Evolutionary conservation across 2,113 vertebrate species (phyloP).

Genomic region (Oxyruncus cristatus): DNA sequence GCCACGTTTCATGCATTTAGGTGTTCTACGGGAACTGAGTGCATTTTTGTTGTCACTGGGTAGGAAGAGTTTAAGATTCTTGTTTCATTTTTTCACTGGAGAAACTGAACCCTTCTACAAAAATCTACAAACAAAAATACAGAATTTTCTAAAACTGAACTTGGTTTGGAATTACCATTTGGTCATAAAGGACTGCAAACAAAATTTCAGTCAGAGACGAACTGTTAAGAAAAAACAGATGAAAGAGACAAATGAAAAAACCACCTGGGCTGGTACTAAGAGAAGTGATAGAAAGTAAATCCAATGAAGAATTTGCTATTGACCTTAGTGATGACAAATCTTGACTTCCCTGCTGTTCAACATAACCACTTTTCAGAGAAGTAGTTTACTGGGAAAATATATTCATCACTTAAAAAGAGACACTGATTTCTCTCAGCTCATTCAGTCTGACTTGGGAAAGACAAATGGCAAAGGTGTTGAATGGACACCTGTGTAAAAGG

Average conservation of each 20-base stretch:
- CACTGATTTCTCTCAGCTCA: not conserved
- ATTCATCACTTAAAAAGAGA: not conserved
- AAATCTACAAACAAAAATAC: not conserved
- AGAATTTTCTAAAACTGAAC: not conserved
- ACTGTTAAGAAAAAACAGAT: not conserved
- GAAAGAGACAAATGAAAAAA: not conserved
- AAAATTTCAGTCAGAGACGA: not conserved
- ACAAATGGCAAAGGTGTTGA: conserved; percentile 14
- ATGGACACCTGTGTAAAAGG: not conserved
- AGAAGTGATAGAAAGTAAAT: not conserved
- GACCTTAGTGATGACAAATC: not conserved
- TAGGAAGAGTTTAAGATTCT: not conserved
- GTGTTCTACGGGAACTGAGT: not conserved
- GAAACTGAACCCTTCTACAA: not conserved
- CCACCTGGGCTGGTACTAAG: not conserved
- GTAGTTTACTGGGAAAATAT: not conserved
- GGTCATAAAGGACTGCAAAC: not conserved
- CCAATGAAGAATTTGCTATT: not conserved
- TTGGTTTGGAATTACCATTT: not conserved
- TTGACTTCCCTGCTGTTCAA: not conserved
- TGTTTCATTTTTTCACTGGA: not conserved
- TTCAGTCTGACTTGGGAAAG: not conserved
- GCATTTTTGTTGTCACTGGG: not conserved
- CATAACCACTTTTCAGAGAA: not conserved
- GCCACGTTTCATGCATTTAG: not conserved